Percentiles rank a stretch among this genome's conserved stretches.
Conservation (phyloP, 2,888 invertebrate genomes). For the Cephus pulcher region DNA sequence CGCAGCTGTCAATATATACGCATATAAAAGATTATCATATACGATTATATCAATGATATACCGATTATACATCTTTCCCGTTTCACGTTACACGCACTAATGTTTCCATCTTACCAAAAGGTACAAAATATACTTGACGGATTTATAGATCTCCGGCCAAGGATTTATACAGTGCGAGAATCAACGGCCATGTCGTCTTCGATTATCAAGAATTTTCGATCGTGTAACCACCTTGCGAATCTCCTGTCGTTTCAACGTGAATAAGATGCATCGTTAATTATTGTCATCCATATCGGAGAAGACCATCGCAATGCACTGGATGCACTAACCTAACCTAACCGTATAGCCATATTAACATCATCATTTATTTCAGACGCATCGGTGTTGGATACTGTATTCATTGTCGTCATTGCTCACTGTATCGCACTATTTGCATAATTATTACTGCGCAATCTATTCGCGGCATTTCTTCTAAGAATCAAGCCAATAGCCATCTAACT, state of each 20-base stretch:
- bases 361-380: constrained; percentile 10
- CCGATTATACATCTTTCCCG: background rate
- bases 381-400: constrained; percentile 5
- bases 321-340: background rate
- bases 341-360: background rate
- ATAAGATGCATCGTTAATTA: background rate
- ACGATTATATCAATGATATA: background rate
- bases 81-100: background rate
- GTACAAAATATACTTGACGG: background rate
- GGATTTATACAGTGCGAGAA: background rate
- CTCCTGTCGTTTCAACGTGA: background rate
- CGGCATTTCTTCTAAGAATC: constrained; percentile 6
- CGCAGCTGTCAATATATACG: background rate
- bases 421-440: constrained; percentile 10
- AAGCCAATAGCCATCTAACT: background rate
- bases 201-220: background rate
- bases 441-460: constrained; percentile 22
- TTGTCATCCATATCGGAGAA: background rate
- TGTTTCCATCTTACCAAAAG: background rate
- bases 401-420: constrained; percentile 14
- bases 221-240: background rate
- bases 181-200: background rate
- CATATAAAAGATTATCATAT: background rate
- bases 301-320: background rate
- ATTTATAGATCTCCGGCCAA: background rate